Evolutionary conservation across 2,113 vertebrate species (phyloP).

Genomic region (Thymallus thymallus): DNA sequence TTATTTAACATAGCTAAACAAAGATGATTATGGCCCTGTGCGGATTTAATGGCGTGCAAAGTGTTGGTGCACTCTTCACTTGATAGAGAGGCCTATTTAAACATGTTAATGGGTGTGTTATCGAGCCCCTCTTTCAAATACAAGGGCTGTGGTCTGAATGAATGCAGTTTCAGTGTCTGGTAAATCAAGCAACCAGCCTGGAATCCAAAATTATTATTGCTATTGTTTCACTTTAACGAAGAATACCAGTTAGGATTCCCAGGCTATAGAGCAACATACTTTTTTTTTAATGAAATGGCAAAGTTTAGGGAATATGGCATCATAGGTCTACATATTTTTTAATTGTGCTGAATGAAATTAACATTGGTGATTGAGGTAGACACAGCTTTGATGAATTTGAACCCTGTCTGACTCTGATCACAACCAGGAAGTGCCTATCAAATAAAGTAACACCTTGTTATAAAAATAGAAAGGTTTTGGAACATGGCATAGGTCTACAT

Average conservation of each 20-base stretch:
- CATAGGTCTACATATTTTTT: not conserved
- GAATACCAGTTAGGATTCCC: no score
- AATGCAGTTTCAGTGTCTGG: constrained; percentile 1
- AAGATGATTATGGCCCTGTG: constrained; percentile 68
- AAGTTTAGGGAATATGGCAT: no score
- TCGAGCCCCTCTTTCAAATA: constrained; percentile 29
- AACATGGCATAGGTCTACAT: not conserved
- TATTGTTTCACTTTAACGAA: no score
- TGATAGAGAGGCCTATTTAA: constrained; percentile 55
- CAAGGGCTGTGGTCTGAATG: constrained; percentile 18
- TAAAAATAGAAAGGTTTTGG: no score
- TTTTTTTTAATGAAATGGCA: no score
- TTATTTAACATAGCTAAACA: constrained; percentile 79
- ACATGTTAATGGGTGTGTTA: constrained; percentile 28
- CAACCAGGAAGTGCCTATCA: no score
- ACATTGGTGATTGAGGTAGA: not conserved
- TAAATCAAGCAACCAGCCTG: constrained; percentile 2
- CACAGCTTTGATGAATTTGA: constrained; percentile 54
- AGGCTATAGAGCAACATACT: no score
- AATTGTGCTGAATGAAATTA: not conserved
- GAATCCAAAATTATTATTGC: no score
- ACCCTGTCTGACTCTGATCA: constrained; percentile 62
- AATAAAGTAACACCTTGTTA: no score
- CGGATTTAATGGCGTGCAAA: constrained; percentile 66
- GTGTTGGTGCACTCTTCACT: constrained; percentile 49